Evolutionary conservation across 2,888 invertebrate genomes (phyloP), one percentile per base, ranked within the genome.

Genomic region (Dynastes maya): DNA sequence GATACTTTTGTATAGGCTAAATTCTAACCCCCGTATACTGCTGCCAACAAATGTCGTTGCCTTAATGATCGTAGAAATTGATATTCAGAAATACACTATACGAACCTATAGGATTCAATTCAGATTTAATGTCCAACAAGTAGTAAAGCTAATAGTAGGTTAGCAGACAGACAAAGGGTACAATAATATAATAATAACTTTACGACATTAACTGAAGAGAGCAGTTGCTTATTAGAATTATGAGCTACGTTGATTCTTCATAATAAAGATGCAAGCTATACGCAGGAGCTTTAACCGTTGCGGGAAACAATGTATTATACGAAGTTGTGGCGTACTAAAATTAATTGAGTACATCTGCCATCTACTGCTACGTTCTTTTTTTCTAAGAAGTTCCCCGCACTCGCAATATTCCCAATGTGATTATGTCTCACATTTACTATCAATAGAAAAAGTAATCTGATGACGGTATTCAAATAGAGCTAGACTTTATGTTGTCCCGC

Each of bases 221-320:
- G 8, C 45, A 45, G 8, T 45, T 45, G 11, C 0, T 45, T 11
- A 45, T 45, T 11, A 45, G 11, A 45, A 45, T 45, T 45, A 45
- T 22, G 22, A 2, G 2, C 45, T 45, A 8, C 45, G 8, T 45
- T 45, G 8, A 11, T 0, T 45, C 45, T 45, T 67, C 16, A 67
- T 67, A 67, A 45, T 65, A 45, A 67, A 67, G 67, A 67, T 67
- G 65, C 37, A 65, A 65, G 65, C 40, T 16, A 65, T 40, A 45
- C 6, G 2, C 3, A 32, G 32, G 65, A 1, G 13, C n/a, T 65
- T 65, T 16, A 37, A n/a, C 22, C 45, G 40, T 65, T 45, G 16
- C 22, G 45, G 45, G 45, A 65, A 65, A 65, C 65, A 65, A 65
- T 65, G 40, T 65, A 65, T 65, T 45, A 65, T 22, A 13, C 65